Percentiles rank a stretch among this genome's conserved stretches.
phyloP scores from a whole-genome alignment of 2,888 invertebrate genomes.

The Mystacides longicornis region DNA sequence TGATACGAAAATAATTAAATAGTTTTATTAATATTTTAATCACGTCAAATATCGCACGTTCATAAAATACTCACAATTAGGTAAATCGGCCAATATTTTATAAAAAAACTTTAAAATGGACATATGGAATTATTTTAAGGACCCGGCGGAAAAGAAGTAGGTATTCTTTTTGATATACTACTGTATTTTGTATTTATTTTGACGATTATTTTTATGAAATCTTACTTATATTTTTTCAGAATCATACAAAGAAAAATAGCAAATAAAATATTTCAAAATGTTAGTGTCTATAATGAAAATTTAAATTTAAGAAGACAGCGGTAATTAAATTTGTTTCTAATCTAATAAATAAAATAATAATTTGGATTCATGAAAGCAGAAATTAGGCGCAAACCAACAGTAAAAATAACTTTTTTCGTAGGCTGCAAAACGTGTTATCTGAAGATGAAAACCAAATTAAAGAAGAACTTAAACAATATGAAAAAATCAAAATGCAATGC shows the following conservation, averaged over 20 bases:
- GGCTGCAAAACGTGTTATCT: constrained; percentile 17
- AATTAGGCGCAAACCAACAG: no score
- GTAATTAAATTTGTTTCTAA: constrained; percentile 5
- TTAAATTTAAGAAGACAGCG: constrained; percentile 10
- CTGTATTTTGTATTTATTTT: no score
- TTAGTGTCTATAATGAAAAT: constrained; percentile 15
- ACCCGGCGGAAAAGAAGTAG: background rate
- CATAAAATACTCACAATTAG: background rate
- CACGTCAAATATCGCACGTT: background rate
- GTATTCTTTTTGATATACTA: no score
- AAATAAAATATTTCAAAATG: constrained; percentile 8
- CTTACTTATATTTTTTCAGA: constrained; percentile 9
- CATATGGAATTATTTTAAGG: background rate
- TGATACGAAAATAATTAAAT: background rate
- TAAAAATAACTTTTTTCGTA: constrained; percentile 12
- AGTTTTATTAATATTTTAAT: background rate
- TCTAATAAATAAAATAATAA: background rate
- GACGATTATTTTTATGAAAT: background rate
- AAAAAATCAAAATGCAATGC: constrained; percentile 10
- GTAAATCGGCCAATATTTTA: background rate
- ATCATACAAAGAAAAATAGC: constrained; percentile 14
- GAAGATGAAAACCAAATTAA: constrained; percentile 18
- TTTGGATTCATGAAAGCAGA: no score
- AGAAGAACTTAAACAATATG: constrained; percentile 11
- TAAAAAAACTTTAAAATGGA: background rate